Percentiles rank a stretch among this genome's conserved stretches.
These are phyloP conservation scores for Taeniopygia guttata DNA, from an alignment of 2,797 vertebrate genomes.

Conservation along the genomic window DNA sequence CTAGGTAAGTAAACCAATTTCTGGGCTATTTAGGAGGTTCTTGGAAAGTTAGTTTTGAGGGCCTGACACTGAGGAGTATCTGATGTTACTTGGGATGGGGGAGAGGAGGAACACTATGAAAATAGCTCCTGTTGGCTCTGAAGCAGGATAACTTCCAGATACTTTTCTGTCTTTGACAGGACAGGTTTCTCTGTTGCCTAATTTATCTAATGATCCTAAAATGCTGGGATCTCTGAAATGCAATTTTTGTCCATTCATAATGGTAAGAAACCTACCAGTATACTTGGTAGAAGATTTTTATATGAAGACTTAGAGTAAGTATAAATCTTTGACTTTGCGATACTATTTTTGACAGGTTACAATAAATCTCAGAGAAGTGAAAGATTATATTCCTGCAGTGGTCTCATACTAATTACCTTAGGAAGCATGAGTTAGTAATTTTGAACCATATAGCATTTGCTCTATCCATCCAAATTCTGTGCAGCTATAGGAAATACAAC, in stretches of 20 bases:
- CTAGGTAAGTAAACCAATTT: background rate
- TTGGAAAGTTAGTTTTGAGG: background rate
- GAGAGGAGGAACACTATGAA: background rate
- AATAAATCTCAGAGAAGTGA: background rate
- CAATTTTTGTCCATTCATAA: background rate
- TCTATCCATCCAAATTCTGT: background rate
- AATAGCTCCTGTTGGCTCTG: background rate
- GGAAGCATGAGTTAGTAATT: background rate
- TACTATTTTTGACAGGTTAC: background rate
- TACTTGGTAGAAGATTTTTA: background rate
- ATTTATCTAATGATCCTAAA: background rate
- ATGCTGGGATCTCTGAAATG: background rate
- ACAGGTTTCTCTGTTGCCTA: background rate
- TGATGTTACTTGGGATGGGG: background rate
- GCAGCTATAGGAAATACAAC: background rate
- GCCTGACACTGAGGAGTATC: background rate
- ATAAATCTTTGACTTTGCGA: background rate
- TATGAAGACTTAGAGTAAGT: background rate
- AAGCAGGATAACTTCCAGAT: background rate
- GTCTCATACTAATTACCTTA: background rate
- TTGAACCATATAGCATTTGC: background rate
- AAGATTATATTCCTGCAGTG: background rate
- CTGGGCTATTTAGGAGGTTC: background rate
- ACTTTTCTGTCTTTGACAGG: background rate
- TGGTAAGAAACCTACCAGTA: background rate